Evolutionary conservation across 2,888 invertebrate species (phyloP).

Genomic region (Cheilosia soror): DNA sequence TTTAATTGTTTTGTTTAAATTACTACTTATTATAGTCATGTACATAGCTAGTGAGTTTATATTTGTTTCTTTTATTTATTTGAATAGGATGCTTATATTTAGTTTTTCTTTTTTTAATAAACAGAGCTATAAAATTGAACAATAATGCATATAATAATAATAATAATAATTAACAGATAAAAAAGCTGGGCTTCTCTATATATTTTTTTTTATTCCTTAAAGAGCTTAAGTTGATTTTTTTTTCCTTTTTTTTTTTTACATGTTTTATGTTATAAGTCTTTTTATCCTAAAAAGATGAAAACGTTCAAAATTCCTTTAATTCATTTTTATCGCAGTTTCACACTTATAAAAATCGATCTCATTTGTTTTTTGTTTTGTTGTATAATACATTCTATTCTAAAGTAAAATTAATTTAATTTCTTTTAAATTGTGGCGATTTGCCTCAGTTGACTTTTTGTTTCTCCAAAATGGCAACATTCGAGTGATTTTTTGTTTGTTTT

Average conservation of each 20-base stretch:
- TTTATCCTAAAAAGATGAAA: constrained; percentile 76
- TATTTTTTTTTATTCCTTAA: constrained; percentile 41
- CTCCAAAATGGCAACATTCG: constrained; percentile 63
- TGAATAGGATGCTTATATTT: constrained; percentile 72
- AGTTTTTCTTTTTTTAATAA: constrained; percentile 55
- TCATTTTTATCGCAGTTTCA: constrained; percentile 75
- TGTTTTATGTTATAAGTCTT: constrained; percentile 76
- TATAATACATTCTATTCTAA: constrained; percentile 71
- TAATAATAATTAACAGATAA: constrained; percentile 66
- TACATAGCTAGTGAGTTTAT: constrained; percentile 68
- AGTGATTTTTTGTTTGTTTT: constrained; percentile 32
- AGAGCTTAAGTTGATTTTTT: constrained; percentile 52
- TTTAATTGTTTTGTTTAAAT: constrained; percentile 60
- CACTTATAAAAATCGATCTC: constrained; percentile 75
- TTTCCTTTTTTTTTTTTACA: constrained; percentile 61
- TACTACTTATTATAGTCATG: constrained; percentile 58
- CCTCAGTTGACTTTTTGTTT: constrained; percentile 65
- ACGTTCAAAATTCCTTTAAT: constrained; percentile 73
- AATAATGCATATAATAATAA: constrained; percentile 70
- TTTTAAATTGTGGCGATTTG: constrained; percentile 59
- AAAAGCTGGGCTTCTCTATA: constrained; percentile 72
- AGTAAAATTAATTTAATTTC: constrained; percentile 48
- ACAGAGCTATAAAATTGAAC: constrained; percentile 76
- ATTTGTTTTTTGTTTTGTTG: constrained; percentile 68
- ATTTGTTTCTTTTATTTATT: constrained; percentile 55